phyloP scores from a whole-genome alignment of 2,888 invertebrate genomes.

The Macaria notata region DNA sequence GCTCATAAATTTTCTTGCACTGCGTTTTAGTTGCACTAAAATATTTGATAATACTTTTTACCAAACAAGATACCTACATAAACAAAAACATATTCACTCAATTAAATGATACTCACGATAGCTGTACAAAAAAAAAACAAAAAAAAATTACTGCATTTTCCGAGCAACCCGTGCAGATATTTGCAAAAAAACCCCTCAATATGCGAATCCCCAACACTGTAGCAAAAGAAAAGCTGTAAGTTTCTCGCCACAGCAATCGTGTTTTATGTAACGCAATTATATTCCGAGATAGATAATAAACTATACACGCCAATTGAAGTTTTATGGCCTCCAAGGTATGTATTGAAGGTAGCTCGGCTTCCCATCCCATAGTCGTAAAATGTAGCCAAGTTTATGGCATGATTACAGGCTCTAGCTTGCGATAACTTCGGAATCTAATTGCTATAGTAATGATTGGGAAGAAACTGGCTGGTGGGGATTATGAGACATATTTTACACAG shows the following conservation, averaged over 20 bases:
- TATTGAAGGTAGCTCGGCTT: constrained; percentile 13
- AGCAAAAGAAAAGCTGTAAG: constrained; percentile 3
- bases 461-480: background rate
- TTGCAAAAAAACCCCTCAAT: no score
- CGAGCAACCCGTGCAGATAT: no score
- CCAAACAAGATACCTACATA: no score
- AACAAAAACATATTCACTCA: no score
- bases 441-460: constrained; percentile 9
- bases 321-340: constrained; percentile 19
- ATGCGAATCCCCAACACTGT: no score
- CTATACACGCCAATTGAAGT: constrained; percentile 24
- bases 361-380: constrained; percentile 24
- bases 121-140: no score
- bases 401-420: constrained; percentile 10
- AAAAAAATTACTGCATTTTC: no score
- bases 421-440: constrained; percentile 18
- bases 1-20: no score
- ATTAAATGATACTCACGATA: no score
- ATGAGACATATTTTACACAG: no score
- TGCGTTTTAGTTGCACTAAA: no score
- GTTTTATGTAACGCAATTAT: constrained; percentile 18
- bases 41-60: no score
- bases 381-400: constrained; percentile 16
- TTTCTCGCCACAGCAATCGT: constrained; percentile 20
- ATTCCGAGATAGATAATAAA: constrained; percentile 11